phyloP scores from a whole-genome alignment of 2,888 invertebrate species.

The Liodrosophila aerea region DNA sequence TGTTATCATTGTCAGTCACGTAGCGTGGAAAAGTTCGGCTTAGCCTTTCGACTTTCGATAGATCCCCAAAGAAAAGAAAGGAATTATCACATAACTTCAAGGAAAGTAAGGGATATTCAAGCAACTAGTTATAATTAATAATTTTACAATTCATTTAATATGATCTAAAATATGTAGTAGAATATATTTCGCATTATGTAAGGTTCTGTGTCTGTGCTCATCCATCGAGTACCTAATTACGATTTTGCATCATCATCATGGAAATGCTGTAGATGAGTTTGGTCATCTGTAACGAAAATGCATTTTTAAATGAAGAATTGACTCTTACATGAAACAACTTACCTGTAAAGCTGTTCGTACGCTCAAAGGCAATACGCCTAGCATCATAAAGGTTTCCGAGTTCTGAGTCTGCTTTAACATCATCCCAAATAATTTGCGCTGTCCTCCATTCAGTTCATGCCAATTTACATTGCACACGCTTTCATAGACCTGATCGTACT shows the following conservation, averaged over 20 bases:
- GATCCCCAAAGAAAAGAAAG: too few relatives aligned
- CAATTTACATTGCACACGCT: conserved; percentile 38
- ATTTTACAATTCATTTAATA: too few relatives aligned
- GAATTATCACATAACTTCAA: too few relatives aligned
- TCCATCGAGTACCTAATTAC: conserved; percentile 25
- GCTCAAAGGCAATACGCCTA: conserved; percentile 15
- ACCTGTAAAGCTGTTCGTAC: conserved; percentile 12
- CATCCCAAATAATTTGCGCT: conserved; percentile 44
- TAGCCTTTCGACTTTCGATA: too few relatives aligned
- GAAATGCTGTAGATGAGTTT: conserved; percentile 72
- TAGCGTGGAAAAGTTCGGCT: too few relatives aligned
- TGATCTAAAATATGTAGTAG: too few relatives aligned
- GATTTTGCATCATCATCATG: conserved; percentile 40
- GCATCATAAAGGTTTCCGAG: conserved; percentile 10
- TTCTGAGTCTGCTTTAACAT: conserved; percentile 19
- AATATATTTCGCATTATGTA: too few relatives aligned
- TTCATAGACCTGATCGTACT: conserved; percentile 52
- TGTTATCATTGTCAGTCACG: too few relatives aligned
- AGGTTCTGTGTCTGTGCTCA: too few relatives aligned
- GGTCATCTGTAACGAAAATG: conserved; percentile 67
- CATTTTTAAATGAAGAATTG: too few relatives aligned
- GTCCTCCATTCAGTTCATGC: conserved; percentile 46
- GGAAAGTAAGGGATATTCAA: too few relatives aligned
- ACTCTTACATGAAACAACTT: conserved; percentile 4
- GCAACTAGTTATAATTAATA: too few relatives aligned